Base-by-base conservation (phyloP, 2,797 vertebrate species). In the Pseudochaenichthys georgianus region DNA sequence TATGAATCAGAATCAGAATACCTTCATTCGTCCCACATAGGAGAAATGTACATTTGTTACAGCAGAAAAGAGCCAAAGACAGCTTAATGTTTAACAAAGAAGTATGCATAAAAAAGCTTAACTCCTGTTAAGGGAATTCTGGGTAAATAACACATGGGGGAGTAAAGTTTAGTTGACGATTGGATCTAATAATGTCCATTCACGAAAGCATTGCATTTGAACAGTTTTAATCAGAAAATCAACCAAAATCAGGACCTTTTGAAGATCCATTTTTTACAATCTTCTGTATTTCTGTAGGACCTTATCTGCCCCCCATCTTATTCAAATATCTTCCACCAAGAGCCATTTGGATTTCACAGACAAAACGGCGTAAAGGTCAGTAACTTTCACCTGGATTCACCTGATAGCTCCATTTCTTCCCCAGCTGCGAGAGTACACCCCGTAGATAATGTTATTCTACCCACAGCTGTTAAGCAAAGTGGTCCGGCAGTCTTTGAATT, bases 351-450 rank as follows among this genome's bases (percentile, higher is more conserved):
- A 73, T 76, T 73, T 64, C 38, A 70, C 42, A 58, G 78, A n/a
- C 61, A 38, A 51, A 77, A 74, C 72, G 62, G 55, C 9, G 15
- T 81, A 77, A 80, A 75, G 73, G 50, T 66, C 71, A 3, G 71
- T 77, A 73, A 66, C 70, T 87, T 88, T 85, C 78, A 70, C 58
- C 77, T 88, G 87, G 83, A 83, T 87, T 82, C 87, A 86, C 84
- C 80, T 90, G 87, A 85, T 77, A 4, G 84, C 31, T 83, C 87
- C 69, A 62, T 88, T 90, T 84, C 70, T 70, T 80, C 76, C 48
- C 66, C 88, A 88, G 85, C 84, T 89, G 87, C 54, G 73, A 67
- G 63, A 71, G 60, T 50, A 38, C 67, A 81, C 70, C 64, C 64
- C 60, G 19, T 15, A 66, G 73, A 75, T 77, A 54, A 45, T 42